Conservation (phyloP, 2,113 vertebrate genomes). For the Pituophis catenifer region DNA sequence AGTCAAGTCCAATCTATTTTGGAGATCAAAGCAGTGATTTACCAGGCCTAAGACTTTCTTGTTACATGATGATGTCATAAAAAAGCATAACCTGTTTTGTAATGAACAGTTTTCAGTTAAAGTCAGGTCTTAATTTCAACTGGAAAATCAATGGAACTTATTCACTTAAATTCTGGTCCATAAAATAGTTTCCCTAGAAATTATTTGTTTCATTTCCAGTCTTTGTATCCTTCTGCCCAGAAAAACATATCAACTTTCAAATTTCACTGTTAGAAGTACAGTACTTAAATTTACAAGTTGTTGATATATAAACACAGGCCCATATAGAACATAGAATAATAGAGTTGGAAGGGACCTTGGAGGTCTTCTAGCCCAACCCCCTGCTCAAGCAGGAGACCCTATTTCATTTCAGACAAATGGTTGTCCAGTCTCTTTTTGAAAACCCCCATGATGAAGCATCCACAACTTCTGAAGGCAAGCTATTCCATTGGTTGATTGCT, state of each 20-base stretch:
- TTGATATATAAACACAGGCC: no score
- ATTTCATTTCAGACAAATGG: not conserved
- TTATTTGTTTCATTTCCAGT: not conserved
- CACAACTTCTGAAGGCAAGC: not conserved
- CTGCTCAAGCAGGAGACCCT: not conserved
- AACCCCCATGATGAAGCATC: not conserved
- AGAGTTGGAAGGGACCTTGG: no score
- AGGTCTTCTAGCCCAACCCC: no score
- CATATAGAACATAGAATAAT: no score
- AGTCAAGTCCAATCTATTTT: not conserved
- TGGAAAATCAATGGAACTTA: not conserved
- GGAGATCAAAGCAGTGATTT: no score
- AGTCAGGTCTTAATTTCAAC: not conserved
- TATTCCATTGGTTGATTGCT: no score
- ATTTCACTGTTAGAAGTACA: not conserved
- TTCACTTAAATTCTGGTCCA: not conserved
- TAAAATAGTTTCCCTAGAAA: not conserved
- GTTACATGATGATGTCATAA: not conserved
- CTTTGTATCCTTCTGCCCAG: no score
- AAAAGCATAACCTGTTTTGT: not conserved
- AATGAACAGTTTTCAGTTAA: not conserved
- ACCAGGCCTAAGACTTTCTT: no score
- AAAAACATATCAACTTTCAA: not conserved
- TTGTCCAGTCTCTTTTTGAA: not conserved
- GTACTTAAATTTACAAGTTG: not conserved